Evolutionary conservation across 2,113 vertebrate genomes (phyloP), one percentile per base, ranked within the genome.

Genomic region (Esox niger): DNA sequence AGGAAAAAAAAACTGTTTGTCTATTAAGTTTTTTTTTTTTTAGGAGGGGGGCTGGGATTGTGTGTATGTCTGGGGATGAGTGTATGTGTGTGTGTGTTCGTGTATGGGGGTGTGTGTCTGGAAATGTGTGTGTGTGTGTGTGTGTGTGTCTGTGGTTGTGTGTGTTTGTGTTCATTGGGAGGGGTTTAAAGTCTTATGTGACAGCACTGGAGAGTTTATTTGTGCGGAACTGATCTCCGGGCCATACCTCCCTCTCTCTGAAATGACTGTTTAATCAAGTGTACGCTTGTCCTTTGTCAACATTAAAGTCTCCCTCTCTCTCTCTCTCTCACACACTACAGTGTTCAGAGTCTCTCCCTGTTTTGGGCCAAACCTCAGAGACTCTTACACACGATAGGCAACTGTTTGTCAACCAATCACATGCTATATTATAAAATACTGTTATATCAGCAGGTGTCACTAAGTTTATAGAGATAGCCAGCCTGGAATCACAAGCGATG

Each of bases 201-300:
- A 57, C 58, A 70, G 74, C 64, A 59, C 58, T 49, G 35, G 26
- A 2, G 52, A 31, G 65, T 73, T 76, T 78, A 79, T 79, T 59
- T 69, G 73, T 68, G 63, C 68, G 59, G 47, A 66, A 23, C 52
- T 2, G 33, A 65, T 43, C 31, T 63, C 23, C 47, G 21, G 6
- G 57, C 59, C 62, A 17, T 15, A 21, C 47, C n/a, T 21, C 47
- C n/a, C 47, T 52, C 58, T 26, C 55, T 7, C 47, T 76, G 62
- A 73, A 70, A 69, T 68, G 75, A 69, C 31, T 25, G 70, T 71
- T 46, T 26, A 59, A 43, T 66, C 59, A 49, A 33, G 57, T 49
- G 60, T 74, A 10, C 6, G 62, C 52, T 59, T 43, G 57, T 61
- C 58, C 26, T 7, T 27, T 52, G 49, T 33, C 25, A 30, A 17